Base-by-base conservation (phyloP, 2,797 vertebrate genomes). In the Nasua narica region DNA sequence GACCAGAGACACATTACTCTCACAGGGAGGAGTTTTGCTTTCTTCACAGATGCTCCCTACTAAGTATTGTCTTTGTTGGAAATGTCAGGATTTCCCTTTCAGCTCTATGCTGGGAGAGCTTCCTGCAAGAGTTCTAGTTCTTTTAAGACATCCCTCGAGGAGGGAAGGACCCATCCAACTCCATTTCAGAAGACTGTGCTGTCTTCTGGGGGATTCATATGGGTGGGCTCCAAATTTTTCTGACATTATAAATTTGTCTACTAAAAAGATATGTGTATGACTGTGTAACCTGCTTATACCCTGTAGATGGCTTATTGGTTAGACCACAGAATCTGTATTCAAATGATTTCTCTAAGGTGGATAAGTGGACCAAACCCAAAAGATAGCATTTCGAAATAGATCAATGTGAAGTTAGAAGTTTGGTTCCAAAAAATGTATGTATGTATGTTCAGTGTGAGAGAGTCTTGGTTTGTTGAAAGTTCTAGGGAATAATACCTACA, bases 111-210 rank as follows among this genome's bases (percentile, higher is more conserved):
- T 82, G 58, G 23, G 50, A 88, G 52, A 81, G 32, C 70, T 91
- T 96, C 87, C 69, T 77, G 76, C 19, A 84, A 93, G 86, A 91
- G 78, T 76, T 76, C 27, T 82, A 37, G 7, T 78, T 88, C 58
- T 96, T 93, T 40, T 81, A 87, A 94, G 69, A 86, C 27, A 54
- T 94, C 27, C 40, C n/a, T 93, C 32, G 32, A 96, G 69, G 54
- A 97, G 56, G 37, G 23, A 93, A 82, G 50, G 54, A 87, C 25
- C 43, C 56, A 65, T 95, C 35, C 19, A 78, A 92, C n/a, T 86
- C 69, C 12, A 48, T 89, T 70, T 90, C 74, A 67, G 89, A 96
- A 93, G 72, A 54, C 21, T 35, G 29, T 70, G 29, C 27, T 50
- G 21, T 94, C 37, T 23, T 77, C 9, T 91, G 14, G 46, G 18